Conservation (phyloP, 1,140 invertebrate species). For the Pseudomyrmex cubaensis region DNA sequence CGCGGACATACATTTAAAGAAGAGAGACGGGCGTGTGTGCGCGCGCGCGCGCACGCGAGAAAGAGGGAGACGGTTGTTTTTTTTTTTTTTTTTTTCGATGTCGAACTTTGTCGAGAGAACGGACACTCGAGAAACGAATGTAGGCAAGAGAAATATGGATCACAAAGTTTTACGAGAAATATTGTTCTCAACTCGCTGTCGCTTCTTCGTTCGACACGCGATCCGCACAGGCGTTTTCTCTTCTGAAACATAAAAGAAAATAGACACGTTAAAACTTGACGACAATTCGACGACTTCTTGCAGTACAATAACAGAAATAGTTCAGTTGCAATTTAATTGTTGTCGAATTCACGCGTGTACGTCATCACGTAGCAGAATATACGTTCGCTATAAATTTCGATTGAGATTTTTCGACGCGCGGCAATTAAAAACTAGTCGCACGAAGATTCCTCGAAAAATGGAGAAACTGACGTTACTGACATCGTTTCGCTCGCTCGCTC, state of each 20-base stretch:
- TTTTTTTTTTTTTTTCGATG: background rate
- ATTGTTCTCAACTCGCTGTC: background rate
- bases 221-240: background rate
- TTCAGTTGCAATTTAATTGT: too few relatives aligned
- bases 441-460: background rate
- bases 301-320: too few relatives aligned
- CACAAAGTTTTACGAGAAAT: slow-evolving; percentile 12
- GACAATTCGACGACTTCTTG: background rate
- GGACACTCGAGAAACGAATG: background rate
- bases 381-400: background rate
- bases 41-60: background rate
- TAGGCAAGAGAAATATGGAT: background rate
- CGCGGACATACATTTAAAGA: slow-evolving; percentile 14
- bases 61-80: background rate
- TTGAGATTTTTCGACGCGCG: background rate
- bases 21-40: background rate
- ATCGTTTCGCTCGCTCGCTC: slow-evolving; percentile 13
- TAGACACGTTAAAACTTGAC: background rate
- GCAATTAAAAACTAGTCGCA: too few relatives aligned
- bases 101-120: background rate
- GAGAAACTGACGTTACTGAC: slow-evolving; percentile 3
- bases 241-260: slow-evolving; percentile 31
- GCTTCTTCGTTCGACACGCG: slow-evolving; percentile 7
- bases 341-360: too few relatives aligned
- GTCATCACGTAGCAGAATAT: too few relatives aligned